Conservation (phyloP, 2,888 invertebrate genomes). For the Vannuccia rotundouncinata region DNA sequence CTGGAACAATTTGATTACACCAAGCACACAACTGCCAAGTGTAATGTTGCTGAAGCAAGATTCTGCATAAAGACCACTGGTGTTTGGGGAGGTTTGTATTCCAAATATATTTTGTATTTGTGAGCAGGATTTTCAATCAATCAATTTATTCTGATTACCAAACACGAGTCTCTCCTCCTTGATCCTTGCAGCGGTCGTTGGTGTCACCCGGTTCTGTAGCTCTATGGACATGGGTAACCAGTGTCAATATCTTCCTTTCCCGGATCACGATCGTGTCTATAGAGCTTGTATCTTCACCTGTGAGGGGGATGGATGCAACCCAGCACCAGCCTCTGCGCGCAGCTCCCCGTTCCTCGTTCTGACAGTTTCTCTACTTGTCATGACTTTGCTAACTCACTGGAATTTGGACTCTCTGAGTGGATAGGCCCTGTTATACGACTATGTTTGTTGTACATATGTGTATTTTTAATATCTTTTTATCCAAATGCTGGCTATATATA, state of each 20-base stretch:
- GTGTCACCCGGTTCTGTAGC: conserved; percentile 56
- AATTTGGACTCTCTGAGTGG: too few relatives aligned
- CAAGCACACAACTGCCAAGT: conserved; percentile 65
- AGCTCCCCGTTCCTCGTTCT: not conserved
- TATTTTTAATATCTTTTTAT: too few relatives aligned
- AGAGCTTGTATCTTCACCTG: conserved; percentile 56
- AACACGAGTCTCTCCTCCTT: too few relatives aligned
- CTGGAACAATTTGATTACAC: conserved; percentile 61
- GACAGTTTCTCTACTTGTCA: too few relatives aligned
- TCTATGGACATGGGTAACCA: conserved; percentile 55
- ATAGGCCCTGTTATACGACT: too few relatives aligned
- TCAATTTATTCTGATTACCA: too few relatives aligned
- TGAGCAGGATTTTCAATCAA: too few relatives aligned
- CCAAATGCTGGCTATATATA: too few relatives aligned
- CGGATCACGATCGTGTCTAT: conserved; percentile 56
- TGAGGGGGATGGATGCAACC: conserved; percentile 50
- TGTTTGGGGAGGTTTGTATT: conserved; percentile 61
- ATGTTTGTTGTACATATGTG: too few relatives aligned
- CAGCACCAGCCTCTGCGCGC: not conserved
- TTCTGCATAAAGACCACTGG: conserved; percentile 83
- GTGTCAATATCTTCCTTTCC: conserved; percentile 55
- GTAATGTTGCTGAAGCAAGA: conserved; percentile 69
- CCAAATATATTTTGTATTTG: too few relatives aligned
- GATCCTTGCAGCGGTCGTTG: conserved; percentile 50
- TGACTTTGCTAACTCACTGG: too few relatives aligned